Evolutionary conservation across 2,888 invertebrate genomes (phyloP).

Genomic region (Sipha maydis): DNA sequence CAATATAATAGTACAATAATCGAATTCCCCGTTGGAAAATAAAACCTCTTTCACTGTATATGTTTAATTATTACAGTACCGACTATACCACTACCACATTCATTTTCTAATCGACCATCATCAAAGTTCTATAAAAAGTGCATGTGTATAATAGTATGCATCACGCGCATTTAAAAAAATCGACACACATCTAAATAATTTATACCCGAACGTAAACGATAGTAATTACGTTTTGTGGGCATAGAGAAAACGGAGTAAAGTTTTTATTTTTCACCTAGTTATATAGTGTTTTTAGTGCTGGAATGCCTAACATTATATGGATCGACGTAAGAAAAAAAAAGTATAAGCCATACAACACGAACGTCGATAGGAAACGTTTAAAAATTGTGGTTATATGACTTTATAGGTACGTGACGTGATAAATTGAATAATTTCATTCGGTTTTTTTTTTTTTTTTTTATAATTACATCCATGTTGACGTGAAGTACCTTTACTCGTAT

Average conservation of each 20-base stretch:
- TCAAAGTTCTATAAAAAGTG: neutral
- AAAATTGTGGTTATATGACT: neutral
- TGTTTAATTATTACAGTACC: neutral
- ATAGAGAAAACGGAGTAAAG: neutral
- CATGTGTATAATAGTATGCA: neutral
- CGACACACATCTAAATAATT: neutral
- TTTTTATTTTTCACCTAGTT: neutral
- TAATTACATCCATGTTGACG: too few relatives aligned
- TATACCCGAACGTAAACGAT: too few relatives aligned
- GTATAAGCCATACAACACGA: neutral
- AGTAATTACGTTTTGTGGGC: neutral
- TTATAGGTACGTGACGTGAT: neutral
- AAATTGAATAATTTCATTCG: neutral
- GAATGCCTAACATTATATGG: neutral
- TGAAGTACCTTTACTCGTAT: too few relatives aligned
- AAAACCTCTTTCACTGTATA: constrained; percentile 22
- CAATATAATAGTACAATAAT: neutral
- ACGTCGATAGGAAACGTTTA: neutral
- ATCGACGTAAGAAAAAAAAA: neutral
- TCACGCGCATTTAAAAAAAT: too few relatives aligned
- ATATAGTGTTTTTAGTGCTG: neutral
- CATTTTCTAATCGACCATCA: constrained; percentile 17
- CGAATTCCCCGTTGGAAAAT: neutral
- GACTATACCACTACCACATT: neutral
- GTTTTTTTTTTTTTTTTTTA: neutral